phyloP scores from a whole-genome alignment of 2,113 vertebrate species.

The Ivindomyrus marchei region DNA sequence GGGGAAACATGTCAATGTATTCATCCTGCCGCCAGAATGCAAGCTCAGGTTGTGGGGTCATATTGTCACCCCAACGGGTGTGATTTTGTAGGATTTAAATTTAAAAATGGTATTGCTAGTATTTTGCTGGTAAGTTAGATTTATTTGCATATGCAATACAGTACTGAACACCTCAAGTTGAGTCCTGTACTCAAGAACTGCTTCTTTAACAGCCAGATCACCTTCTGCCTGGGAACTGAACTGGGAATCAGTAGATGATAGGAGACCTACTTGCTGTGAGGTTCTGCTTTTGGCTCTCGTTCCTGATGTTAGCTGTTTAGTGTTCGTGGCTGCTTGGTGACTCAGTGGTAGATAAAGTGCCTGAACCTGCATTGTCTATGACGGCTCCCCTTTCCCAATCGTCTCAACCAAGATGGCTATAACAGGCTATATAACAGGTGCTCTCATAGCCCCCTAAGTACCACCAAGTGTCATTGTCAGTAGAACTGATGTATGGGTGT shows the following conservation, averaged over 20 bases:
- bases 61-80: background rate
- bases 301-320: background rate
- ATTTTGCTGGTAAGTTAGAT: background rate
- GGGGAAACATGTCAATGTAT: background rate
- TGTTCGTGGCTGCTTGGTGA: background rate
- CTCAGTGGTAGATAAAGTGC: background rate
- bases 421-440: background rate
- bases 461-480: conserved; percentile 16
- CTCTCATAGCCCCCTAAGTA: background rate
- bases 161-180: background rate
- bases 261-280: background rate
- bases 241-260: background rate
- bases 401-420: background rate
- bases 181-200: background rate
- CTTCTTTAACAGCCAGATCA: background rate
- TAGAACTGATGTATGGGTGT: background rate
- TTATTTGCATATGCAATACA: background rate
- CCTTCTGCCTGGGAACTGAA: background rate
- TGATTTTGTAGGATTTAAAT: background rate
- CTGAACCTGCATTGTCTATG: background rate
- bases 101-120: background rate
- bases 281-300: background rate
- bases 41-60: background rate
- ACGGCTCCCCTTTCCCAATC: background rate
- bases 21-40: background rate